phyloP scores from a whole-genome alignment of 2,888 invertebrate genomes.

The Periphyllus acericola region DNA sequence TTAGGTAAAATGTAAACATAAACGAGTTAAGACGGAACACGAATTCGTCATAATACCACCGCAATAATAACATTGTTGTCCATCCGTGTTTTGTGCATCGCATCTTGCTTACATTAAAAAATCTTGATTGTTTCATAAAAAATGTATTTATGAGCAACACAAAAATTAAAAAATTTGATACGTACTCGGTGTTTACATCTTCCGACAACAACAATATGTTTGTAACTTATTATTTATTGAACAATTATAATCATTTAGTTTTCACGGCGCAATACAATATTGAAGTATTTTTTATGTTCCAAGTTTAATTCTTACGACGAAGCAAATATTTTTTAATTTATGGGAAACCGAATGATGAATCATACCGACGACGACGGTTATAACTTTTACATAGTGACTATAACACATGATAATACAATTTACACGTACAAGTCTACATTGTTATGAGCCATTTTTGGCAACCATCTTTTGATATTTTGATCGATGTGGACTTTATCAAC shows the following conservation, averaged over 20 bases:
- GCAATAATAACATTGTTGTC: conserved; percentile 35
- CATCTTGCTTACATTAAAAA: neutral
- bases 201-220: neutral
- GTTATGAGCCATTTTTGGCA: too few relatives aligned
- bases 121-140: neutral
- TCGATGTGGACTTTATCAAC: too few relatives aligned
- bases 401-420: too few relatives aligned
- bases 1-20: neutral
- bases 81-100: neutral
- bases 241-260: neutral
- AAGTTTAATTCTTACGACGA: too few relatives aligned
- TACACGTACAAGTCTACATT: too few relatives aligned
- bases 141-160: neutral
- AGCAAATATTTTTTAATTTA: too few relatives aligned
- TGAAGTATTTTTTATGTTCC: too few relatives aligned
- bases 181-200: neutral
- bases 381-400: too few relatives aligned
- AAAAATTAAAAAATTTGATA: neutral
- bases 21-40: neutral
- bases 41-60: conserved; percentile 12
- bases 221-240: neutral
- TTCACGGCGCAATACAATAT: neutral
- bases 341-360: too few relatives aligned
- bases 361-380: too few relatives aligned
- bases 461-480: too few relatives aligned